A percentile compares a stretch with the other conserved stretches of the same genome.
Conservation (phyloP, 2,888 invertebrate species). For the Drosophila colorata region DNA sequence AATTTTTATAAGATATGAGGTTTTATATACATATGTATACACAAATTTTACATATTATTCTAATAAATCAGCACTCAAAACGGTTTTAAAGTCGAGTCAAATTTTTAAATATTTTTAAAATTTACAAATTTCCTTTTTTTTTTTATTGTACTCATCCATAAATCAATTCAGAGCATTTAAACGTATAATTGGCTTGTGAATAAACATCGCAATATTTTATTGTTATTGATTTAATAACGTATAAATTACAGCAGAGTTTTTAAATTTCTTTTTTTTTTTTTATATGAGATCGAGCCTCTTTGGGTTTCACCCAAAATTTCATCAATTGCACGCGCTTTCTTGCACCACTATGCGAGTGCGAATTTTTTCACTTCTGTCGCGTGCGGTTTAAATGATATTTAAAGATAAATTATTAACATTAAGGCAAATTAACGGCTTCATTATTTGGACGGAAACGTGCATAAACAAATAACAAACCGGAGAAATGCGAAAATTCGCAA, state of each 20-base stretch:
- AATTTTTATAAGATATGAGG: no score
- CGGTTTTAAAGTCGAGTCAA: no score
- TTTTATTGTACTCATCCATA: neutral
- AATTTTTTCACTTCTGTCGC: conserved; percentile 16
- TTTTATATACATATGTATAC: no score
- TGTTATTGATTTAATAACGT: conserved; percentile 17
- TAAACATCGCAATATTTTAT: conserved; percentile 10
- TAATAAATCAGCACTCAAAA: no score
- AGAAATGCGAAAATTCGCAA: conserved; percentile 10
- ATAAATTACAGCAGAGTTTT: conserved; percentile 16
- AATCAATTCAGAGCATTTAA: conserved; percentile 23
- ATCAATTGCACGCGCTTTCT: neutral
- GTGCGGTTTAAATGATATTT: conserved; percentile 5
- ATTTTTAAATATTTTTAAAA: neutral
- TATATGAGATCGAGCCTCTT: conserved; percentile 24
- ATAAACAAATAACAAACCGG: conserved; percentile 12
- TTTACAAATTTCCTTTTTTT: neutral
- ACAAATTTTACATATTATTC: no score
- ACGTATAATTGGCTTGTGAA: conserved; percentile 17
- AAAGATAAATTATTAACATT: conserved; percentile 35
- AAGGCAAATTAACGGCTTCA: conserved; percentile 23
- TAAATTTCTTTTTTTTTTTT: neutral
- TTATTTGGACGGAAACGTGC: conserved; percentile 30
- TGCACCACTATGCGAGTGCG: conserved; percentile 39
- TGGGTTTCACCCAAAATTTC: conserved; percentile 2